Evolutionary conservation across 2,797 vertebrate species (phyloP).

Genomic region (Tragopan temminckii): DNA sequence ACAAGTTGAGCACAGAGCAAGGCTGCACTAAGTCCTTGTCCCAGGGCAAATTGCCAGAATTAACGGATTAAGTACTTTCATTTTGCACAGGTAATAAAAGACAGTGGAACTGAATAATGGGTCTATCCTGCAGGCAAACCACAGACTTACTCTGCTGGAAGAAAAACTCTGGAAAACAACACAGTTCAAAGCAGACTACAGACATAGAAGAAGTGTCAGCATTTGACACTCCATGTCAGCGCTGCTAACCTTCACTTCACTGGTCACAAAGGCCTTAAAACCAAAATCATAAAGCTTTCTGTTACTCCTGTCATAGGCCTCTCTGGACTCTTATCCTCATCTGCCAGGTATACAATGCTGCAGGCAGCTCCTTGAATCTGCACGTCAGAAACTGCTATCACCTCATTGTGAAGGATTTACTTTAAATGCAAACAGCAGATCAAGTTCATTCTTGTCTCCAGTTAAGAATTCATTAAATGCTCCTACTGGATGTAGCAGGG

Average conservation of each 20-base stretch:
- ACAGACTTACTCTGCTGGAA: neutral
- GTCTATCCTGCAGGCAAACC: neutral
- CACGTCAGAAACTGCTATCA: neutral
- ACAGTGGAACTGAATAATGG: neutral
- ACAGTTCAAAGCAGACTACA: neutral
- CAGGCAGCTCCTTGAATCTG: neutral
- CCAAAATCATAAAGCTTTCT: neutral
- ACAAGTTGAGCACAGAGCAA: neutral
- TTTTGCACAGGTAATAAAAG: neutral
- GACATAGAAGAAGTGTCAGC: neutral
- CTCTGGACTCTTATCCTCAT: neutral
- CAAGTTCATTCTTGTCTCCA: conserved; percentile 73
- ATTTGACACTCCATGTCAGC: neutral
- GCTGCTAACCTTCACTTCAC: neutral
- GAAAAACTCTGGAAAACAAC: neutral
- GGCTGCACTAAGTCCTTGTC: neutral
- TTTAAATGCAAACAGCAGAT: neutral
- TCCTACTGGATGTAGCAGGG: conserved; percentile 48
- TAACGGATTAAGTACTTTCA: neutral
- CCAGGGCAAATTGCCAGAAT: neutral
- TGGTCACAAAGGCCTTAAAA: neutral
- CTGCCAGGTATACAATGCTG: neutral
- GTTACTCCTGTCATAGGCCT: neutral
- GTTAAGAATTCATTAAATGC: conserved; percentile 41
- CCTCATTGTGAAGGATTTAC: neutral